Base-by-base conservation (phyloP, 2,888 invertebrate species). In the Gymnosoma rotundatum region DNA sequence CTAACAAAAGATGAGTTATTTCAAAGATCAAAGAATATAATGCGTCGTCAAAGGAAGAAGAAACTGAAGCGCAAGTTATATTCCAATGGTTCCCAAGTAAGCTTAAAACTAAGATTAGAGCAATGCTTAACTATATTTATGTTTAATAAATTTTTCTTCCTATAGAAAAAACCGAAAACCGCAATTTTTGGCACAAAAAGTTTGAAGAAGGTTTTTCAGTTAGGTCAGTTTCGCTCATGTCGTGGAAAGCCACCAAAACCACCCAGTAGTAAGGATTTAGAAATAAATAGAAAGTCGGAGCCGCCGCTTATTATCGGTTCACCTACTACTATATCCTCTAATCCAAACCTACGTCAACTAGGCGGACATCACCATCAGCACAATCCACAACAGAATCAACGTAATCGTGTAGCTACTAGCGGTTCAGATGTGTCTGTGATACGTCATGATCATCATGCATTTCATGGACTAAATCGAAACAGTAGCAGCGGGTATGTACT, bases 1-100 rank as follows among this genome's bases (percentile, higher is more conserved):
- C 92, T 98, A 81, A 97, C 97, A n/a, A 97, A 97, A 93, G 97
- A 98, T 89, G 97, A 98, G 92, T 93, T 98, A 85, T 98, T 97
- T 90, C 96, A 97, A 90, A 95, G 97, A 88, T 97, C 97, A 86
- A 97, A 97, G 91, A 95, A 95, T 83, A 97, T 97, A 85, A 97
- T 98, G 97, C 94, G 96, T 83, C 94, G 96, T 74, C 96, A 97
- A 88, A 95, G 95, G 90, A 96, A 96, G 90, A 95, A 95, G 89
- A 93, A 94, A 85, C 90, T 95, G 70, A 93, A 94, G 88, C 92
- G 94, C 70, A 89, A 89, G 80, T 94, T 94, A 78, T 94, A 93
- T 85, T 56, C 88, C 2, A 87, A 56, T 69, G 86, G 87, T 8
- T 87, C 90, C 8, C 90, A 91, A 87, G 90, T 90, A 83, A 78